phyloP scores from a whole-genome alignment of 2,888 invertebrate genomes.

The Monoplex corrugatus region DNA sequence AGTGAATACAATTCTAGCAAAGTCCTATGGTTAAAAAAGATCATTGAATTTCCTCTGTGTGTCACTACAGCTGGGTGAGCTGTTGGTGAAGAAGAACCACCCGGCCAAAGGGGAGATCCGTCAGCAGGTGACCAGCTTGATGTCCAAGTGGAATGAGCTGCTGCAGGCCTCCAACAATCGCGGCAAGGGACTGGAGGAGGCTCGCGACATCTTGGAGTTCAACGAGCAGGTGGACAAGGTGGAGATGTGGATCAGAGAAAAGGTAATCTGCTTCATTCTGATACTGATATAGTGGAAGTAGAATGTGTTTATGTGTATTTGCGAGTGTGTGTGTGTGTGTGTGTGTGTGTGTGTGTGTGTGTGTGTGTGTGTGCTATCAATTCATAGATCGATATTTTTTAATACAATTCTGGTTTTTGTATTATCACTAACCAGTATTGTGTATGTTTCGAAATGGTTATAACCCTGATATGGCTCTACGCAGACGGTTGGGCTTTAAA shows the following conservation, averaged over 20 bases:
- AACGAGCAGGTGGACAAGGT: conserved; percentile 97
- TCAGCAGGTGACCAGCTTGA: conserved; percentile 86
- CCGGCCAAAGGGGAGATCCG: conserved; percentile 87
- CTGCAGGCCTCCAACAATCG: conserved; percentile 87
- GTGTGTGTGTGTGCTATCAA: too few species aligned
- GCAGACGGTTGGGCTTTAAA: too few species aligned
- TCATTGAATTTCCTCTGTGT: too few species aligned
- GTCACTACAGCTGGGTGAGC: conserved; percentile 84
- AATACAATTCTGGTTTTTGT: too few species aligned
- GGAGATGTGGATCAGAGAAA: conserved; percentile 98
- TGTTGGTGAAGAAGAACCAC: conserved; percentile 88
- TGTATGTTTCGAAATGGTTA: too few species aligned
- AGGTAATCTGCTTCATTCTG: too few species aligned
- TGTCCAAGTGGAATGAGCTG: conserved; percentile 90
- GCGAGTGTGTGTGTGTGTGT: background rate
- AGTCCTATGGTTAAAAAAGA: too few species aligned
- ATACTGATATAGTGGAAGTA: too few species aligned
- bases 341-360: background rate
- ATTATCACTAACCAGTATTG: too few species aligned
- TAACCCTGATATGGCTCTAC: too few species aligned
- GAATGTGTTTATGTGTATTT: background rate
- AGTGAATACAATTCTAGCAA: too few species aligned
- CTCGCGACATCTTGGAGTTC: conserved; percentile 97
- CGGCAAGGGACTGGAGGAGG: conserved; percentile 95
- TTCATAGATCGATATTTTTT: too few species aligned